Percentiles rank a stretch among this genome's conserved stretches.
Evolutionary conservation across 2,113 vertebrate genomes (phyloP).

Genomic region (Elaphurus davidianus): DNA sequence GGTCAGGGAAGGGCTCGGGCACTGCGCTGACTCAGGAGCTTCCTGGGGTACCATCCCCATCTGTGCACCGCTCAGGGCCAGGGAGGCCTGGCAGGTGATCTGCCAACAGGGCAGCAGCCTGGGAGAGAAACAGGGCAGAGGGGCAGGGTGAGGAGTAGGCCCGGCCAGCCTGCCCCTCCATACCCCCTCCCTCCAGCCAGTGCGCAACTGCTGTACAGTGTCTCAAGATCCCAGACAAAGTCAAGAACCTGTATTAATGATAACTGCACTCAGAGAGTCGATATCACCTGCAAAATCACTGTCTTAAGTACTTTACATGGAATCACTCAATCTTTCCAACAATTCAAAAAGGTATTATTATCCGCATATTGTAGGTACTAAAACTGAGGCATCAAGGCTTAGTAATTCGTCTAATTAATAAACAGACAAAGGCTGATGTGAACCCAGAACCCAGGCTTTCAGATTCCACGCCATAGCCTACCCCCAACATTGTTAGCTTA

Average conservation of each 20-base stretch:
- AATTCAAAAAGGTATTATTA: neutral
- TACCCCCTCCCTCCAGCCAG: neutral
- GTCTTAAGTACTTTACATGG: neutral
- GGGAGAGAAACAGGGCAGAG: neutral
- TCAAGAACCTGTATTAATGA: neutral
- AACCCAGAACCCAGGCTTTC: neutral
- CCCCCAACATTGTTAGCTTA: neutral
- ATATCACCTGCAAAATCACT: neutral
- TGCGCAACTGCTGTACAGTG: accelerated
- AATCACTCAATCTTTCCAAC: neutral
- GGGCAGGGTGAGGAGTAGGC: neutral
- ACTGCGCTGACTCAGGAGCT: neutral
- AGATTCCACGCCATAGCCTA: neutral
- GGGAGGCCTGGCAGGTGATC: neutral
- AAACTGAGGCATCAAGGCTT: neutral
- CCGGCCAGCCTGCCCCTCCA: accelerated
- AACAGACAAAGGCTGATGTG: neutral
- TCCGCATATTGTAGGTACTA: neutral
- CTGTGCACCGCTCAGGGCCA: neutral
- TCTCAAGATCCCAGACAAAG: neutral
- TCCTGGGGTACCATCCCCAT: neutral
- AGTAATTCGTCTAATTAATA: neutral
- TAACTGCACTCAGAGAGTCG: neutral
- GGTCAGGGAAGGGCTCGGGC: neutral
- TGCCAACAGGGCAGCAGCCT: neutral